Evolutionary conservation across 2,888 invertebrate species (phyloP).

Genomic region (Tetragonisca angustula): DNA sequence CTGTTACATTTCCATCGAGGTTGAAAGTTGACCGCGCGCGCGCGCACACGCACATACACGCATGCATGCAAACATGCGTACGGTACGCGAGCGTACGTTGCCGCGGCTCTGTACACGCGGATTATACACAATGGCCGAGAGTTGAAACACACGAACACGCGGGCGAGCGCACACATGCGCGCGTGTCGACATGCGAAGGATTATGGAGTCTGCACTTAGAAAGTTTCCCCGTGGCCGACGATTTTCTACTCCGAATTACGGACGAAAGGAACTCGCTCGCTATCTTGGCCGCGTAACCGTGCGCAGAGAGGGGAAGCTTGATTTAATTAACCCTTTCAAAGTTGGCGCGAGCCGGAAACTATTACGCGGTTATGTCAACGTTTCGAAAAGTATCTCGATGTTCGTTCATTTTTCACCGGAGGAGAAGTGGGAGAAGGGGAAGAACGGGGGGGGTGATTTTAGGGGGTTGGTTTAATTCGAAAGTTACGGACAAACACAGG

Average conservation of each 20-base stretch:
- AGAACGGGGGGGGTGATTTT: no score
- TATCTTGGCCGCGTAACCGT: background rate
- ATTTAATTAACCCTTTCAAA: conserved; percentile 31
- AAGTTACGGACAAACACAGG: no score
- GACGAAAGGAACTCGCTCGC: background rate
- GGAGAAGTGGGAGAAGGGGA: no score
- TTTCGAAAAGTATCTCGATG: no score
- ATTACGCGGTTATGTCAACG: no score
- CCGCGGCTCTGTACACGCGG: background rate
- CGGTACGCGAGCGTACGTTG: background rate
- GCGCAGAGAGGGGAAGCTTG: background rate
- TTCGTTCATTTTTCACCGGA: no score
- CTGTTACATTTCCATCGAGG: conserved; percentile 66
- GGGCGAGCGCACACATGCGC: no score
- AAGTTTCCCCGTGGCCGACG: conserved; percentile 64
- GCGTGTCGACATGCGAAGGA: conserved; percentile 62
- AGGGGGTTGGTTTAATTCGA: no score
- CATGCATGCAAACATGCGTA: background rate
- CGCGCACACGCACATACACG: background rate
- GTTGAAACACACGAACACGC: background rate
- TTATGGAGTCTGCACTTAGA: conserved; percentile 71
- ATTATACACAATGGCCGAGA: conserved; percentile 10
- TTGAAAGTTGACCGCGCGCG: conserved; percentile 54
- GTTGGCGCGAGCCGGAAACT: background rate
- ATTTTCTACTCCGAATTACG: conserved; percentile 59